phyloP scores from a whole-genome alignment of 2,888 invertebrate genomes.

The Drosophila leonis region DNA sequence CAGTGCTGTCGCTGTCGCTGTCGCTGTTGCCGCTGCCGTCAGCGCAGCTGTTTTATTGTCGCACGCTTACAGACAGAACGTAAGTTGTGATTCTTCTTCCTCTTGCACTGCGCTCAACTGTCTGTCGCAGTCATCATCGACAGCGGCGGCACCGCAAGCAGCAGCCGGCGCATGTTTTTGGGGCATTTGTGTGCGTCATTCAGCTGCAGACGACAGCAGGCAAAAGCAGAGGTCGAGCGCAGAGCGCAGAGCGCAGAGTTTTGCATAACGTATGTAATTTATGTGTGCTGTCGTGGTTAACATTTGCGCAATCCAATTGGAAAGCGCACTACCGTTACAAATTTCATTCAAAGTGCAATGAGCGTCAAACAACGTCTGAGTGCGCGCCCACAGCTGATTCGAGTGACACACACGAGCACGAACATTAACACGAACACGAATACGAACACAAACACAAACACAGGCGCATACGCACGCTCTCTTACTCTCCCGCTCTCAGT shows the following conservation, averaged over 20 bases:
- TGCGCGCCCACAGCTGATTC: constrained; percentile 64
- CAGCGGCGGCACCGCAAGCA: constrained; percentile 32
- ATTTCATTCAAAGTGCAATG: constrained; percentile 67
- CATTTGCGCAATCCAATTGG: constrained; percentile 74
- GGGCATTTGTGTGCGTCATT: constrained; percentile 75
- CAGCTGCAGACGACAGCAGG: constrained; percentile 37
- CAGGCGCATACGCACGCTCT: constrained; percentile 12
- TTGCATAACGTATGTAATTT: constrained; percentile 68
- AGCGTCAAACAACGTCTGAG: constrained; percentile 32
- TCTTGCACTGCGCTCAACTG: constrained; percentile 32
- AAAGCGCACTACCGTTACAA: constrained; percentile 73
- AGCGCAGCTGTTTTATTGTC: constrained; percentile 71
- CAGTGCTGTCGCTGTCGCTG: constrained; percentile 14
- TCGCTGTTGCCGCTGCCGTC: constrained; percentile 25
- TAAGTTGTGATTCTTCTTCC: constrained; percentile 36
- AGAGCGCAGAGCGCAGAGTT: constrained; percentile 34
- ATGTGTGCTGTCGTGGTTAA: constrained; percentile 47
- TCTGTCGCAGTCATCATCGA: constrained; percentile 63
- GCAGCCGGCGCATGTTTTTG: constrained; percentile 37
- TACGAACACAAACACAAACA: neutral
- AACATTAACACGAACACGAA: neutral
- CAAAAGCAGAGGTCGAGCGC: constrained; percentile 6
- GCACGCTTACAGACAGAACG: constrained; percentile 44
- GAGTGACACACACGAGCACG: constrained; percentile 13
- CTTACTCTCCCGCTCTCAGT: constrained; percentile 40